Conservation (phyloP, 23 tunicate species). For the Botrylloides violaceus region DNA sequence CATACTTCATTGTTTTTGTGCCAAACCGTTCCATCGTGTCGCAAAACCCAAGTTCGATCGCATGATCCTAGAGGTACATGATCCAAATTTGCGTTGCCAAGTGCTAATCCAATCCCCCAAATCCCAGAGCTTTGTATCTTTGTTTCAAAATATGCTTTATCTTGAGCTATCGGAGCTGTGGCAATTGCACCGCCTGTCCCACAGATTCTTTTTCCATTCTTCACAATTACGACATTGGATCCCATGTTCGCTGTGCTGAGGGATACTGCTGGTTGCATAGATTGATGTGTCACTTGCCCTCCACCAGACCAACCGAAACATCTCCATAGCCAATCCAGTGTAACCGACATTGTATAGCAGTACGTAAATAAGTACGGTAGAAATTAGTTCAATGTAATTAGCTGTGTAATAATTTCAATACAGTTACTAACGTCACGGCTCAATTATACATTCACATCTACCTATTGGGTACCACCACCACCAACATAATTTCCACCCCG, state of each 20-base stretch:
- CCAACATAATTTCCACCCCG: too few species aligned
- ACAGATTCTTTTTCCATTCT: constrained; percentile 87
- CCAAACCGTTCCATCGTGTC: constrained; percentile 65
- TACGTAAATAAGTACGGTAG: too few species aligned
- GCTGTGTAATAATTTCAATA: too few species aligned
- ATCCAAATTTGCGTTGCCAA: constrained; percentile 40
- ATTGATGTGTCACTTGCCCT: constrained; percentile 4
- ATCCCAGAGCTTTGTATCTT: constrained; percentile 92
- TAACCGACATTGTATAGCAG: constrained; percentile 14
- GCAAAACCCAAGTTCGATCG: constrained; percentile 74
- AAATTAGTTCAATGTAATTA: too few species aligned
- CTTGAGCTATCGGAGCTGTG: constrained; percentile 74
- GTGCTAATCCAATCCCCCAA: constrained; percentile 92
- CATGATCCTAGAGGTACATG: constrained; percentile 68
- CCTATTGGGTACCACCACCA: too few species aligned
- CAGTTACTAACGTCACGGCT: too few species aligned
- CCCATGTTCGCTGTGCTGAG: constrained; percentile 66
- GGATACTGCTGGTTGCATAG: constrained; percentile 28
- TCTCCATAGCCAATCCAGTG: constrained; percentile 37
- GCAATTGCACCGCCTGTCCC: constrained; percentile 89
- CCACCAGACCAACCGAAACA: constrained; percentile 72
- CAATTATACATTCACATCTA: too few species aligned
- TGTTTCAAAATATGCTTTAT: constrained; percentile 97
- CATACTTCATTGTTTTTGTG: constrained; percentile 60
- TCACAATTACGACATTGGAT: constrained; percentile 88